Base-by-base conservation (phyloP, 2,113 vertebrate species). In the Aegotheles bennettii region DNA sequence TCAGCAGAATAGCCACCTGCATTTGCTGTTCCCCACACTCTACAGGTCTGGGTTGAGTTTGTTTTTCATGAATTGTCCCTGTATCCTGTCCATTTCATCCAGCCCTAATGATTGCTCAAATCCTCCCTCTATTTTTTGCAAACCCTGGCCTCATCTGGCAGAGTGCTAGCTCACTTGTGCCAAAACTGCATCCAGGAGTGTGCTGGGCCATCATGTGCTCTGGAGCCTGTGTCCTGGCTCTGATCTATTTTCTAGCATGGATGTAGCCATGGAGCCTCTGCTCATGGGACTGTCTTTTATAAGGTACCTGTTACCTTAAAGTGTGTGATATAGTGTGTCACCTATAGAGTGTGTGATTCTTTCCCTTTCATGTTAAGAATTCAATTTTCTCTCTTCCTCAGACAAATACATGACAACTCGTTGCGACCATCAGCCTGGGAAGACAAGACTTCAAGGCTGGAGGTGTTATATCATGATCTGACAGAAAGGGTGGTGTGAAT, bases 401-500 rank as follows among this genome's bases (percentile, higher is more conserved):
- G 81, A 21, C 9, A 57, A 48, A 14, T 2, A 7, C 4, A 4
- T 53, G 28, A 33, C 18, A 28, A 1, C 24, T 8, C 0, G 0
- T 2, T 5, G 9, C 63, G 89, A 48, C 11, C 18, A n/a, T 12
- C 42, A 50, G 10, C 6, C 59, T 19, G 2, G 9, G 21, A 9
- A 48, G 21, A 59, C 12, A 11, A 5, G 35, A 16, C 3, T 73
- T 25, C 21, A 59, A 9, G 0, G 9, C 10, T 21, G 23, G 33
- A 81, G 20, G 5, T 2, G 9, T 13, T 6, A 7, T 9, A 0
- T 19, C 1, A 9, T 6, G 8, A 9, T 20, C 3, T 50, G 26
- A 2, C 2, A 7, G 3, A 16, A 81, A 53, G 6, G 3, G 2
- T 69, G 24, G 2, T 1, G 2, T 0, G 1, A 21, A 2, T 68